Base-by-base conservation (phyloP, 2,888 invertebrate genomes). In the Drosophila silvestris region DNA sequence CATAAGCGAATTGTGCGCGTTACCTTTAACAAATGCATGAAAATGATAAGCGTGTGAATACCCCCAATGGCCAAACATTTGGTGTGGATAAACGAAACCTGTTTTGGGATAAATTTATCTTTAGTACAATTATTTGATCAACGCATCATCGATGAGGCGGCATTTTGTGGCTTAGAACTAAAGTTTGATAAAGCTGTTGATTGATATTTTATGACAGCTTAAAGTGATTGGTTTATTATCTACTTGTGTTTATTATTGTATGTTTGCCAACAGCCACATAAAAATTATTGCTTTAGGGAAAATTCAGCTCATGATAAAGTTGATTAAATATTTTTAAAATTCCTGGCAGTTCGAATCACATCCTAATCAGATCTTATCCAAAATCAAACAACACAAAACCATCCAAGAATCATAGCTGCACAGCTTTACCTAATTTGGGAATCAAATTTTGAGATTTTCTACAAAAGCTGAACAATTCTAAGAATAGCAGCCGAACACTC, bases 121-220 rank as follows among this genome's bases (percentile, higher is more conserved):
- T 32, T 12, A 33, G 64, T 58, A 52, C 72, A 66, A 76, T 82
- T 68, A 79, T 47, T 81, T 66, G 51, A 80, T 80, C 62, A 77
- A 37, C 65, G 30, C 63, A 53, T 69, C 53, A 70, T 64, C 35
- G 70, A 54, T 56, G 39, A 32, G 44, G 12, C 14, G 9, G 19
- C 44, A 39, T 47, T 53, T 53, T 52, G 10, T 14, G 22, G 19
- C 10, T 37, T 19, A 0, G 3, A n/a, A 32, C 10, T 26, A 44
- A 58, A 44, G 12, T 32, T 22, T 19, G 16, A 28, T 39, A 6
- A 26, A 64, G 26, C 32, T 51, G 39, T 33, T 51, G n/a, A 56
- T 50, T 50, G 54, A 28, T 33, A 32, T 54, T 19, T 12, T 26
- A 35, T 50, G 22, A 10, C 30, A 64, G 16, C 22, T 35, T 33